Percentiles rank a stretch among this genome's conserved stretches.
Conservation (phyloP, 1,140 invertebrate genomes). For the Sinella curviseta region DNA sequence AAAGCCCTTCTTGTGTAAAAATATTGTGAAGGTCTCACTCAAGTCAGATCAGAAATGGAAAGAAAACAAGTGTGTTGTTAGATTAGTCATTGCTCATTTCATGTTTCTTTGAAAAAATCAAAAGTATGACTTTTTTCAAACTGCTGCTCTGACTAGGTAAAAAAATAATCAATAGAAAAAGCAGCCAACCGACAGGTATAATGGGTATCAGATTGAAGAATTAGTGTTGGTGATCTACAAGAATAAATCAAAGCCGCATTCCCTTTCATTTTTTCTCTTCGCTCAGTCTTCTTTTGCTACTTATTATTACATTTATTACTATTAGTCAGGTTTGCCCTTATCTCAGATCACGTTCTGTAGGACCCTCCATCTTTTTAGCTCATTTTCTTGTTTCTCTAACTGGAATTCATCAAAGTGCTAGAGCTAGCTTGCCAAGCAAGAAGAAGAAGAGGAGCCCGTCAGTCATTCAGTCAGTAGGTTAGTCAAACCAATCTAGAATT, state of each 20-base stretch:
- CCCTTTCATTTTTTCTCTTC: conserved; percentile 7
- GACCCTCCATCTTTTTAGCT: background rate
- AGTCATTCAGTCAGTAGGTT: conserved; percentile 7
- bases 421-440: no score
- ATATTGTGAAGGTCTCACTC: no score
- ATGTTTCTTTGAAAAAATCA: no score
- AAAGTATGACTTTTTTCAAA: no score
- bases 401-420: conserved; percentile 3
- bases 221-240: background rate
- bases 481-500: conserved; percentile 5
- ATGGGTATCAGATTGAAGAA: background rate
- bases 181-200: no score
- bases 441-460: background rate
- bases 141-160: no score
- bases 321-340: background rate
- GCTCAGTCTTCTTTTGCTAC: background rate
- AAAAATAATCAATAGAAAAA: no score
- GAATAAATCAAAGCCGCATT: background rate
- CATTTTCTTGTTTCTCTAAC: conserved; percentile 11
- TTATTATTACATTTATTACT: background rate
- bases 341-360: background rate
- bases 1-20: no score
- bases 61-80: no score
- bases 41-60: no score
- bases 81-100: no score